Evolutionary conservation across 2,797 vertebrate genomes (phyloP).

Genomic region (Danio albolineatus): DNA sequence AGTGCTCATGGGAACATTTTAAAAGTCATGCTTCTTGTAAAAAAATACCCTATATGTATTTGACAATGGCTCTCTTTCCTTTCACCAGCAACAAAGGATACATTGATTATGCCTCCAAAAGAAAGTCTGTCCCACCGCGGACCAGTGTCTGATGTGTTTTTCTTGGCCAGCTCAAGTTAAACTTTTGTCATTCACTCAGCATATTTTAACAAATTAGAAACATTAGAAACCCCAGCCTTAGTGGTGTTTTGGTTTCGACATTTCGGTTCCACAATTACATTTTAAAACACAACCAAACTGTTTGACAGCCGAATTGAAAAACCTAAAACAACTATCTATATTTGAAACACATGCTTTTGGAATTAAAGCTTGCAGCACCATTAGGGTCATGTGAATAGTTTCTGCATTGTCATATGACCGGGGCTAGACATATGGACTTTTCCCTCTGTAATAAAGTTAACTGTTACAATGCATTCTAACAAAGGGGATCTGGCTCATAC

Average conservation of each 20-base stretch:
- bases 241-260: conserved; percentile 71
- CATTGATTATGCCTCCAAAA: conserved; percentile 78
- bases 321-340: conserved; percentile 84
- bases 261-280: conserved; percentile 69
- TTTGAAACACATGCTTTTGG: conserved; percentile 83
- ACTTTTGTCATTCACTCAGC: conserved; percentile 75
- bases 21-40: conserved; percentile 42
- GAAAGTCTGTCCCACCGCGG: conserved; percentile 72
- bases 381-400: conserved; percentile 81
- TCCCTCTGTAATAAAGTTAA: conserved; percentile 66
- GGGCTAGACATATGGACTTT: conserved; percentile 40
- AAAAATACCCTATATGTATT: conserved; percentile 42
- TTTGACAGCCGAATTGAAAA: conserved; percentile 74
- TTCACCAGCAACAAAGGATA: conserved; percentile 80
- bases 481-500: conserved; percentile 77
- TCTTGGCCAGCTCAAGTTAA: conserved; percentile 72
- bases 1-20: conserved; percentile 44
- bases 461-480: conserved; percentile 77
- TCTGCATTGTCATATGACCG: conserved; percentile 69
- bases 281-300: conserved; percentile 72
- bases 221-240: conserved; percentile 70
- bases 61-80: conserved; percentile 61
- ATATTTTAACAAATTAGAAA: conserved; percentile 74
- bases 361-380: conserved; percentile 74
- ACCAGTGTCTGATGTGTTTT: conserved; percentile 67